A percentile compares a stretch with the other conserved stretches of the same genome.
Evolutionary conservation across 2,113 vertebrate species (phyloP).

Genomic region (Cyrtonyx montezumae): DNA sequence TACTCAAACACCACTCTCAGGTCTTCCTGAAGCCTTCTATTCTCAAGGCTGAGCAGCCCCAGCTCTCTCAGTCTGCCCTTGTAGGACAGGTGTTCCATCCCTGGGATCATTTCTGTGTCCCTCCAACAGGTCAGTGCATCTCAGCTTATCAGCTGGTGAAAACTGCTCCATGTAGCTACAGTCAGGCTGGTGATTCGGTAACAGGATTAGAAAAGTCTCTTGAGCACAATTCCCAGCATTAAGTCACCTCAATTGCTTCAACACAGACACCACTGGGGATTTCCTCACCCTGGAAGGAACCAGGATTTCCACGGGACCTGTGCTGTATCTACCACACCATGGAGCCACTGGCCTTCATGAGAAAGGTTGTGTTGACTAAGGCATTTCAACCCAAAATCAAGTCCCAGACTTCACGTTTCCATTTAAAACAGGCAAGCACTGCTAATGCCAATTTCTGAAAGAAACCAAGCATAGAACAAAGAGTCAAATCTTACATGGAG

Average conservation of each 20-base stretch:
- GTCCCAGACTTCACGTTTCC: background rate
- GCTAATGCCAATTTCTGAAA: background rate
- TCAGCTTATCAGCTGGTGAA: background rate
- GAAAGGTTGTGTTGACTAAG: background rate
- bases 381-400: background rate
- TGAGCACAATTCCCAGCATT: background rate
- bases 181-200: background rate
- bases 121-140: no score
- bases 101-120: no score
- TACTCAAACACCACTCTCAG: no score
- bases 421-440: background rate
- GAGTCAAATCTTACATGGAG: background rate
- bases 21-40: no score
- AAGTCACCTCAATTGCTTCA: background rate
- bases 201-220: background rate
- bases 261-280: fast-evolving
- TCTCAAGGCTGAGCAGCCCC: no score
- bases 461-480: background rate
- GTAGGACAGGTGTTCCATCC: no score
- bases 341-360: background rate
- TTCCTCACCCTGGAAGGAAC: background rate
- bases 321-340: background rate
- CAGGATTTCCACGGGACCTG: background rate
- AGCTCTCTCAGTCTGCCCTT: no score
- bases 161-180: background rate